A percentile compares a stretch with the other conserved stretches of the same genome.
Conservation (phyloP, 92 coral and sea anemone genomes). For the Epizoanthus illoricatus region DNA sequence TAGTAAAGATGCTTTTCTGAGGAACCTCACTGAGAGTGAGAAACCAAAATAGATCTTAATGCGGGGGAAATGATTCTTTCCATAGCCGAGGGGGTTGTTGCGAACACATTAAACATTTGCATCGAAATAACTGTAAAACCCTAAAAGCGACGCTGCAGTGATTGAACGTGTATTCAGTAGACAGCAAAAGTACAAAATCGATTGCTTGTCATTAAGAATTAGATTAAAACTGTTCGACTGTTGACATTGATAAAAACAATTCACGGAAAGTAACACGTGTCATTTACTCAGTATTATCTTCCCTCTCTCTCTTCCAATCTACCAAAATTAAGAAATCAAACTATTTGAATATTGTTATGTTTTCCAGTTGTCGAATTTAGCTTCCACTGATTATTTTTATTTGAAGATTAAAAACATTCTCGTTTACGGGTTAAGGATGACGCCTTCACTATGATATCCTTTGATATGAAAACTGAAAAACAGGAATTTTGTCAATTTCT, state of each 20-base stretch:
- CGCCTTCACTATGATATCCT: not conserved
- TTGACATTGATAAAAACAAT: too few species aligned
- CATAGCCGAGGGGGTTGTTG: constrained; percentile 9
- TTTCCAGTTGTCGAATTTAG: too few species aligned
- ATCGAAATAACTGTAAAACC: not conserved
- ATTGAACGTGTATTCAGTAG: not conserved
- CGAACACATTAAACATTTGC: not conserved
- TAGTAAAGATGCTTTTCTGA: not conserved
- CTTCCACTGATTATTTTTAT: not conserved
- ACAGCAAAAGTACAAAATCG: not conserved
- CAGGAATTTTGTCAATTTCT: not conserved
- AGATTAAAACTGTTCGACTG: not conserved
- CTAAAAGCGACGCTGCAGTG: not conserved
- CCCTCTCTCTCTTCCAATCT: too few species aligned
- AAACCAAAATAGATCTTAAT: constrained; percentile 1
- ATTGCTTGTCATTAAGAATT: not conserved
- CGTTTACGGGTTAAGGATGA: not conserved
- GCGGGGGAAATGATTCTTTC: not conserved
- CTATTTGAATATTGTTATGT: too few species aligned
- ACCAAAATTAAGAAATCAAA: too few species aligned
- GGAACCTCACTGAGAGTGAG: not conserved
- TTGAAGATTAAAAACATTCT: not conserved
- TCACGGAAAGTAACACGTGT: too few species aligned
- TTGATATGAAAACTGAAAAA: constrained; percentile 6
- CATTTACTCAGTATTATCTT: too few species aligned